Base-by-base conservation (phyloP, 2,888 invertebrate genomes). In the Boloria euphrosyne region DNA sequence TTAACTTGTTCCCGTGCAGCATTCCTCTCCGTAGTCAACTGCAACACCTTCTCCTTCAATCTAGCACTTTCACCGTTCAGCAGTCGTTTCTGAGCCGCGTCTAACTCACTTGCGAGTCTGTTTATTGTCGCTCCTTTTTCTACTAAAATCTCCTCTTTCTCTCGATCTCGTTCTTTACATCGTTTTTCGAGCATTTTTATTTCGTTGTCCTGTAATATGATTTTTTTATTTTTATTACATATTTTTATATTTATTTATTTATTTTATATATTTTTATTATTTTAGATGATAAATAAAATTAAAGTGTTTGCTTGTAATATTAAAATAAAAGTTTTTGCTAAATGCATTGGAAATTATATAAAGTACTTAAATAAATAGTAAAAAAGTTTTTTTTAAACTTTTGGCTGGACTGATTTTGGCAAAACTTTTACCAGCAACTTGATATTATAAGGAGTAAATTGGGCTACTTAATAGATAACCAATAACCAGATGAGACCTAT, bases 61-160 rank as follows among this genome's bases (percentile, higher is more conserved):
- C 86, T 75, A 0, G 80, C 69, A 0, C 80, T 71, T 68, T 91
- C 91, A 0, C 89, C 89, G 17, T 79, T 87, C 0, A 87, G 86
- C 7, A 93, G 85, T 16, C 91, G 78, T 73, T 85, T 91, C 59
- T 95, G 95, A 0, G 95, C 93, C 6, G 93, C 92, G 69, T 94
- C 93, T 55, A 95, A 74, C 22, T 93, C 94, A 22, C 86, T 84
- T 0, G 93, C 93, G n/a, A 95, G 74, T 53, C 93, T 89, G 80
- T 95, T 95, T 67, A 95, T 94, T 16, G 93, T 93, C 0, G 92
- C 89, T 0, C 93, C 93, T 71, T 95, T 95, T 51, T 95, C 95
- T 55, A 94, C 88, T 52, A 95, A 76, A 70, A 95, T 85, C 4
- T 89, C 85, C 75, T 95, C 95, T 61, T 94, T 94, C 17, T 93